These are phyloP conservation scores for Drosophila ambigua DNA, from an alignment of 1,140 invertebrate genomes.

Conservation along the genomic window DNA sequence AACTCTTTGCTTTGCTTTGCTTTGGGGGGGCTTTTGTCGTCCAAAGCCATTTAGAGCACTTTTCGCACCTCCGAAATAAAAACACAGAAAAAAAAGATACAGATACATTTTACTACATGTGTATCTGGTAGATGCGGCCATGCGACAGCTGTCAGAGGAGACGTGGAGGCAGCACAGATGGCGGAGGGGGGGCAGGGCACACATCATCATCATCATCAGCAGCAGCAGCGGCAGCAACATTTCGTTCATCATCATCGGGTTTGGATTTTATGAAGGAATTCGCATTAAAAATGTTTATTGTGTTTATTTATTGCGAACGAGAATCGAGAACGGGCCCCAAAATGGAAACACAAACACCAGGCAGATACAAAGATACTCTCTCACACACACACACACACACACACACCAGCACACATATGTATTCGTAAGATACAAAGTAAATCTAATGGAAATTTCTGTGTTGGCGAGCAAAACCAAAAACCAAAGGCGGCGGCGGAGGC, in stretches of 20 bases:
- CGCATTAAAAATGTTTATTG: slow-evolving; percentile 82
- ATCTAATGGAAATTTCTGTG: slow-evolving; percentile 70
- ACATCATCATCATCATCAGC: slow-evolving; percentile 29
- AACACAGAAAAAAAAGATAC: slow-evolving; percentile 34
- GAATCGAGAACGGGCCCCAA: slow-evolving; percentile 61
- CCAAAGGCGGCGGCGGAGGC: slow-evolving; percentile 18
- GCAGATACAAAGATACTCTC: slow-evolving; percentile 19
- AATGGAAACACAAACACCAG: slow-evolving; percentile 56
- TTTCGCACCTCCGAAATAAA: slow-evolving; percentile 71
- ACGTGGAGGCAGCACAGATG: slow-evolving; percentile 2
- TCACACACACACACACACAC: slow-evolving; percentile 29
- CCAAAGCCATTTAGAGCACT: slow-evolving; percentile 68
- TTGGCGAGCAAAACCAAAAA: slow-evolving; percentile 25
- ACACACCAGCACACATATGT: slow-evolving; percentile 17
- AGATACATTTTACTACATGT: slow-evolving; percentile 15
- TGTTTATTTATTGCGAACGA: slow-evolving; percentile 80
- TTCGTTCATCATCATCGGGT: slow-evolving; percentile 39
- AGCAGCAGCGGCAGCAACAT: slow-evolving; percentile 8
- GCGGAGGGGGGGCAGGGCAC: slow-evolving; percentile 1
- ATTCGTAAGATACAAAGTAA: slow-evolving; percentile 24
- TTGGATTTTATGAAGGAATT: slow-evolving; percentile 76
- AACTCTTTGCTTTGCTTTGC: slow-evolving; percentile 15
- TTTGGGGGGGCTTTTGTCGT: slow-evolving; percentile 27
- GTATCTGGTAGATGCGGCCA: slow-evolving; percentile 36
- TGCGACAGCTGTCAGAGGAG: slow-evolving; percentile 71